Evolutionary conservation across 2,113 vertebrate species (phyloP), one percentile per base, ranked within the genome.

Genomic region (Amazona vittata): DNA sequence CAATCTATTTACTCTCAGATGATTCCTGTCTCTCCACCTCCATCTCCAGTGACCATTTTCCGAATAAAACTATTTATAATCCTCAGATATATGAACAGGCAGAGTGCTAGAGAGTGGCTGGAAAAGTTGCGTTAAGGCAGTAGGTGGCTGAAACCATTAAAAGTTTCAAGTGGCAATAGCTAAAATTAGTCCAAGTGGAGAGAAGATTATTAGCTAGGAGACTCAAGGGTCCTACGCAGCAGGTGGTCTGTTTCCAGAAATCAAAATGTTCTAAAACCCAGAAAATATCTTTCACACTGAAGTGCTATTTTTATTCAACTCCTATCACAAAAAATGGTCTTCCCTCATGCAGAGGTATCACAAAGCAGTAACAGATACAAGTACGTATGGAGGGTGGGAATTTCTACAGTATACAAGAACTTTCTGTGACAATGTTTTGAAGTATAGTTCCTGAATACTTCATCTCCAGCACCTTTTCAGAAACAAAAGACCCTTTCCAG

Each of bases 91-190:
- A 83, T 69, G 90, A 94, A 81, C 96, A 83, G 65, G 47, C 88
- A 95, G 52, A 96, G 22, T 47, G 67, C 21, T 64, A 33, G 15
- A 67, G 52, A 86, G n/a, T 33, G 84, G 53, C 78, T 79, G 94
- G 70, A 95, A 96, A 94, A 97, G 84, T 95, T 96, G 70, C 1
- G 12, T 96, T 91, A 77, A 85, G 70, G 83, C 55, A 92, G 95
- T 96, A 97, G 93, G 96, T 97, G 88, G 59, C 26, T 94, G 90
- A 96, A 96, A 91, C 70, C 75, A 90, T 96, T 96, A 94, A 95
- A 97, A 97, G 91, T 96, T 95, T 88, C 90, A 97, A 97, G 95
- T 97, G 96, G 86, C 81, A 96, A 83, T 43, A 94, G 92, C 94
- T 94, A 96, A 96, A 96, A 97, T 96, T 97, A 95, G 84, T 86